Conservation (phyloP, 2,113 vertebrate species). For the Dicentrarchus labrax region DNA sequence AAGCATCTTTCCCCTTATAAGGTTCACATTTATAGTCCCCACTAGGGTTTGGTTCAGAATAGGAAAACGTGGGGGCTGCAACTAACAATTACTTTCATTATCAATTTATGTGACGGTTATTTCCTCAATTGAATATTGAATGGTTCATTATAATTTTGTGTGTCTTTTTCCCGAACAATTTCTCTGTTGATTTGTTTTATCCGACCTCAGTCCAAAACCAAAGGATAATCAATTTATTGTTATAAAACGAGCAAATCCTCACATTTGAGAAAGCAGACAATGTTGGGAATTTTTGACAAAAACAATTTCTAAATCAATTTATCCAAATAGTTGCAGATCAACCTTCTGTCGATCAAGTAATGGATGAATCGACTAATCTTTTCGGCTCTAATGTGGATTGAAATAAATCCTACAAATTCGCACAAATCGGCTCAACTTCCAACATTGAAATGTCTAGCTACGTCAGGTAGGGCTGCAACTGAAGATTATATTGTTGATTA, state of each 20-base stretch:
- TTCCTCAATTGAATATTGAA: neutral
- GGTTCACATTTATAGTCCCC: neutral
- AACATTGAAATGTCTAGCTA: neutral
- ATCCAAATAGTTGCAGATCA: neutral
- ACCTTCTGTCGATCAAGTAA: neutral
- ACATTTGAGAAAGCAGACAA: neutral
- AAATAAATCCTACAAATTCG: neutral
- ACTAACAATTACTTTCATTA: neutral
- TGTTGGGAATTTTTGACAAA: neutral
- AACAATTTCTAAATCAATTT: neutral
- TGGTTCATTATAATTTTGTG: neutral
- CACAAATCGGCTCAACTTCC: neutral
- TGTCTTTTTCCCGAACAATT: too few species aligned
- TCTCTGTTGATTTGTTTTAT: neutral
- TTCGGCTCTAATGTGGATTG: neutral
- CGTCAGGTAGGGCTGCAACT: neutral
- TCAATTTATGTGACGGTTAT: neutral
- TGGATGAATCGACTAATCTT: neutral
- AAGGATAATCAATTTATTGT: neutral
- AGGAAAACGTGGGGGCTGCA: neutral
- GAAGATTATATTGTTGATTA: neutral
- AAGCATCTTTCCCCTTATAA: neutral
- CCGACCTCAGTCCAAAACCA: neutral
- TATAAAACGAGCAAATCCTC: too few species aligned
- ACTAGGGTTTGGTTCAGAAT: neutral